Percentiles rank a stretch among this genome's conserved stretches.
Evolutionary conservation across 2,113 vertebrate genomes (phyloP).

Genomic region (Isichthys henryi): DNA sequence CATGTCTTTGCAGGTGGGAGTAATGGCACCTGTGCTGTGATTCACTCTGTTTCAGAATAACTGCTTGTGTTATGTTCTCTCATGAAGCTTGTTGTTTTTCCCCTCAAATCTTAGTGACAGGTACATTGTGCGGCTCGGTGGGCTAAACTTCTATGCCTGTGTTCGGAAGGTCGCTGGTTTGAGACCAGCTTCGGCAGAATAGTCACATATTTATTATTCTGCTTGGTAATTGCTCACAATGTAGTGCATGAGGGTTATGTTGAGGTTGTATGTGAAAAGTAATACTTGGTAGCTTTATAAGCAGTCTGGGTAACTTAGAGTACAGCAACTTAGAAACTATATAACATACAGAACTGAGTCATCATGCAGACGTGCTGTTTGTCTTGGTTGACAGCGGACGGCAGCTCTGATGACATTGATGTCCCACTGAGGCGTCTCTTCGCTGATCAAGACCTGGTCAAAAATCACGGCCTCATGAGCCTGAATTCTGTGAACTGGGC

Average conservation of each 20-base stretch:
- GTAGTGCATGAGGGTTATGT: background rate
- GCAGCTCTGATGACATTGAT: conserved; percentile 83
- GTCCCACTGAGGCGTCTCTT: conserved; percentile 72
- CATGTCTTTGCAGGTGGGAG: conserved; percentile 76
- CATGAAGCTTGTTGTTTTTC: background rate
- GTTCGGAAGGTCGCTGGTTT: background rate
- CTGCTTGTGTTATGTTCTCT: background rate
- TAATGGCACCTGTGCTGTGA: background rate
- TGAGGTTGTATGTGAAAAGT: background rate
- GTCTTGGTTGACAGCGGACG: conserved; percentile 61
- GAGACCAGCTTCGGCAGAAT: background rate
- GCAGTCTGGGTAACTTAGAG: background rate
- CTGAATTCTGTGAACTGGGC: conserved; percentile 89
- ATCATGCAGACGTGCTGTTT: background rate
- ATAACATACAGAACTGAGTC: background rate
- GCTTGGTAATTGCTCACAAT: background rate
- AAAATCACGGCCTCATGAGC: conserved; percentile 71
- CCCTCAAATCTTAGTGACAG: background rate
- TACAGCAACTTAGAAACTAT: background rate
- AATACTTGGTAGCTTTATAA: background rate
- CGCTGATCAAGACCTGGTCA: conserved; percentile 63
- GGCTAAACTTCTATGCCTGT: background rate
- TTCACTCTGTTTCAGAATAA: background rate
- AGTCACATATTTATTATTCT: background rate
- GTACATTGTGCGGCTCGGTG: background rate